Base-by-base conservation (phyloP, 2,113 vertebrate genomes). In the Aegithalos caudatus region DNA sequence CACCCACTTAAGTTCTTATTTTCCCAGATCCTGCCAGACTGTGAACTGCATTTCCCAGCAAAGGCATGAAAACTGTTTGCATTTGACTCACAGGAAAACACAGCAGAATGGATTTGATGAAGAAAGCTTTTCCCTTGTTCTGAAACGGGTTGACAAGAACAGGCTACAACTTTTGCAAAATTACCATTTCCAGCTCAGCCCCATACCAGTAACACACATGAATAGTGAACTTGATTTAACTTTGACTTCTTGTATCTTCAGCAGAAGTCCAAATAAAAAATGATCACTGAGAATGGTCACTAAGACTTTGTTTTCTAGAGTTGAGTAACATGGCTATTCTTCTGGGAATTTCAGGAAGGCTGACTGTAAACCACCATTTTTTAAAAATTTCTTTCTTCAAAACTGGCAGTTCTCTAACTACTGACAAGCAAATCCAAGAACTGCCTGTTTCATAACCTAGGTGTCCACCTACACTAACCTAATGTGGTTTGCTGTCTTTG, bases 381-480 rank as follows among this genome's bases (percentile, higher is more conserved):
- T 48, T 33, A 20, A 16, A 21, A 19, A 76, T n/a, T 80, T 54
- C 53, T 54, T 27, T 60, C 45, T 87, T 72, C 18, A 23, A 56
- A 92, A 86, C 45, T 44, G 42, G 70, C 70, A 77, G 10, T 69
- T 83, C 44, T 66, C 6, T 5, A 71, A 70, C 45, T 51, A 66
- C 48, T 85, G 78, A 89, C 33, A 79, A 80, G 45, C 28, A 90
- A 93, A 76, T 54, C 54, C 81, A 87, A 72, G 44, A 93, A 81
- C 69, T 78, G 62, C 61, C 58, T 70, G 47, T 73, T 92, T 93
- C 92, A 95, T 86, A 85, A 90, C 35, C 40, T 65, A 83, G 87
- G 76, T 90, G 80, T 94, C 53, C 86, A 93, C 92, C 94, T 94
- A 92, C 72, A 71, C 64, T 51, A 93, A 92, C 35, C 42, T 77